Evolutionary conservation across 2,888 invertebrate species (phyloP), one percentile per base, ranked within the genome.

Genomic region (Cacoxenus indagator): DNA sequence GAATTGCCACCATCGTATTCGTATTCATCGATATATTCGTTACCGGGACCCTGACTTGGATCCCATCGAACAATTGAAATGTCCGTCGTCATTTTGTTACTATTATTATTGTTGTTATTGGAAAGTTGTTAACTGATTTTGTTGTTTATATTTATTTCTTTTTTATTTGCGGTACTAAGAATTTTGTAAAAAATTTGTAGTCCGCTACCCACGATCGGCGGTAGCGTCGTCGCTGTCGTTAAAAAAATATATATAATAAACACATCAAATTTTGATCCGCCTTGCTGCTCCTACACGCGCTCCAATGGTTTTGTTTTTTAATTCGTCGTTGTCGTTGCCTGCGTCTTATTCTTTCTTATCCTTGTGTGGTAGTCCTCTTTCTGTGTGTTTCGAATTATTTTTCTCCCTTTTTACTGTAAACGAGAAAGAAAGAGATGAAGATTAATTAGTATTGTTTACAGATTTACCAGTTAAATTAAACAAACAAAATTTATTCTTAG

Each of bases 1-100:
- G 97, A 98, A 89, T 98, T 98, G 86, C 98, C 98, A 87, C 98
- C 98, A 90, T 99, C 99, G 91, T 98, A 98, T 91, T 99, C 98
- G 91, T 98, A 98, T 89, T 98, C 98, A 89, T 97, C 97, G 89
- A 95, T 95, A 89, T 95, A 94, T 90, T 96, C 95, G 90, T 96
- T 95, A 86, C 96, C 96, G 75, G 92, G 91, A 87, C 91, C 91
- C 88, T 94, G 92, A 90, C 94, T 94, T 64, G 96, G 95, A 91
- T 97, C 97, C 97, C 97, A 98, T 88, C 97, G 95, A 90, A 95
- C 95, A 91, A 96, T 94, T 90, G 96, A 96, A 90, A 97, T 97
- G 92, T 97, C 97, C 91, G 97, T 97, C 91, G 97, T 97, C 97
- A 97, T 97, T 76, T 75, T 68, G 54, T 29, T 27, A 19, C 1